Conservation (phyloP, 1,140 invertebrate species). For the Pinna nobilis region DNA sequence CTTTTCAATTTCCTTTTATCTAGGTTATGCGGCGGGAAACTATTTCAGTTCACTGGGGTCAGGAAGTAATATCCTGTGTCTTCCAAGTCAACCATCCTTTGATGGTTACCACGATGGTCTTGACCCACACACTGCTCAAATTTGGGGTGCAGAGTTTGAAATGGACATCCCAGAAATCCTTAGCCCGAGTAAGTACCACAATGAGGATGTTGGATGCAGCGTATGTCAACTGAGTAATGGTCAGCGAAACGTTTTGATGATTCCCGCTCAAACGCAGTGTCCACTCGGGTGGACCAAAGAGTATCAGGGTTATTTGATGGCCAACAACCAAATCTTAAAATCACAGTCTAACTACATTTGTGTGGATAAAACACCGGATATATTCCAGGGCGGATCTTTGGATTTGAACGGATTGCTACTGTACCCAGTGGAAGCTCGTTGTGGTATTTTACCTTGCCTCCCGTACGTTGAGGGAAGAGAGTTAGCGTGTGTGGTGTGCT, state of each 20-base stretch:
- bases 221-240: not conserved
- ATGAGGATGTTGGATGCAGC: too few species aligned
- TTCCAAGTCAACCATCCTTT: too few species aligned
- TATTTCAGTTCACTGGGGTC: too few species aligned
- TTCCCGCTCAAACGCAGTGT: conserved; percentile 37
- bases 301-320: conserved; percentile 48
- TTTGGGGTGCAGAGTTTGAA: not conserved
- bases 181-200: too few species aligned
- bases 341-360: conserved; percentile 36
- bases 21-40: too few species aligned
- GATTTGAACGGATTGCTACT: conserved; percentile 42
- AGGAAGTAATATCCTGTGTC: too few species aligned
- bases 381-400: not conserved
- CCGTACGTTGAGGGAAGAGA: conserved; percentile 44
- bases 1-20: too few species aligned
- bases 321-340: conserved; percentile 9
- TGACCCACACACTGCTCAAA: not conserved
- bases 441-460: conserved; percentile 49
- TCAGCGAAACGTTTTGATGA: conserved; percentile 20
- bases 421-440: conserved; percentile 39
- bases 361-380: conserved; percentile 45
- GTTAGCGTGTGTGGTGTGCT: conserved; percentile 54
- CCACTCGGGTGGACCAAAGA: conserved; percentile 33
- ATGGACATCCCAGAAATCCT: too few species aligned
- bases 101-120: too few species aligned